Base-by-base conservation (phyloP, 92 coral and sea anemone species). In the Muricea muricata region DNA sequence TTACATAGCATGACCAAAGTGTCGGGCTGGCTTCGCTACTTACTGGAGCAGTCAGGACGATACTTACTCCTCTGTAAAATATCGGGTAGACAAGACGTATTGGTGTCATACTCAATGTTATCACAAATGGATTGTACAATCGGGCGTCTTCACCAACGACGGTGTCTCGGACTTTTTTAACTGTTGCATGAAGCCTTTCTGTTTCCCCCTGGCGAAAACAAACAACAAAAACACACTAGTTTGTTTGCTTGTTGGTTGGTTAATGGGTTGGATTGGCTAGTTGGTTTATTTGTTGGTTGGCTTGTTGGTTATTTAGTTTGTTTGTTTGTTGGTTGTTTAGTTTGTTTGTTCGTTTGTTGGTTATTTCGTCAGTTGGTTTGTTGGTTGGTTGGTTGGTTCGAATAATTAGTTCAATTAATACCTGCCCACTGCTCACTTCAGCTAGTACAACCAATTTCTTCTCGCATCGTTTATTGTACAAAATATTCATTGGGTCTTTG, bases 111-210 rank as follows among this genome's bases (percentile, higher is more conserved):
- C 93, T 92, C 52, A 95, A 81, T 1, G 97, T 89, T 24, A 95
- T 89, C 13, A 95, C 90, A 76, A 95, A 95, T 7, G 98, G 98
- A 80, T 95, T 95, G 91, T 95, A 95, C 18, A 95, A 93, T 17
- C 98, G 84, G 2, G 97, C 98, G 30, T 90, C 90, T 52, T 95
- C 98, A 12, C 82, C 83, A 40, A 93, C 97, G 11, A 90, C 93
- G 20, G 87, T 90, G 89, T 95, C 98, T 21, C 93, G 93, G n/a
- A 92, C 98, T 68, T 95, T 95, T 45, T 75, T 75, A 12, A 93
- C 97, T 1, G 97, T 88, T 4, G 46, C 80, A 79, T 93, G 91
- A 73, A 95, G 87, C 84, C 90, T 90, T 87, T 95, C 98, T 24
- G 97, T 90, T 13, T 97, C 98, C 34, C 94, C 94, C 98, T 95